phyloP scores from a whole-genome alignment of 2,888 invertebrate genomes.

The Apamea epomidion region DNA sequence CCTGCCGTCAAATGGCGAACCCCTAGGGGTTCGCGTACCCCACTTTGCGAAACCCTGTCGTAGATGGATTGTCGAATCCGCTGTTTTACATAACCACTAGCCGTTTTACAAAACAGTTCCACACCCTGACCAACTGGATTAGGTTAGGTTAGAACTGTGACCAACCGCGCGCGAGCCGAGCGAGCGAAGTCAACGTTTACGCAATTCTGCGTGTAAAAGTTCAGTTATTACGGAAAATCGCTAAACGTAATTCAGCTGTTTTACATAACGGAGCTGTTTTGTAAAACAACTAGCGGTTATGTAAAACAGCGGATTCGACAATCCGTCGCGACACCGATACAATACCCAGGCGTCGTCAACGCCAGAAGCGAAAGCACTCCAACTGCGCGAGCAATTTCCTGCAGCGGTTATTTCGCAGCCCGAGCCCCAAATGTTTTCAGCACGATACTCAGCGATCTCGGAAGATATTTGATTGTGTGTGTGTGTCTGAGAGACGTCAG shows the following conservation, averaged over 20 bases:
- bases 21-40: too few relatives aligned
- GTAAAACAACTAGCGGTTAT: not conserved
- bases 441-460: not conserved
- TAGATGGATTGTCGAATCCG: not conserved
- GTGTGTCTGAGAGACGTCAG: conserved; percentile 34
- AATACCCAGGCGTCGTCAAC: not conserved
- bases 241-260: not conserved
- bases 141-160: too few relatives aligned
- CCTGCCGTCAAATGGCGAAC: too few relatives aligned
- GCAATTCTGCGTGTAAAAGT: not conserved
- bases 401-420: not conserved
- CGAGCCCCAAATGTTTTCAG: not conserved
- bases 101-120: too few relatives aligned
- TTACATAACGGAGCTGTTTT: not conserved
- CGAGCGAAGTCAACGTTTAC: not conserved
- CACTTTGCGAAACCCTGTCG: too few relatives aligned
- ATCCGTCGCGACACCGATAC: not conserved
- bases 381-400: not conserved
- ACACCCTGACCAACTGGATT: too few relatives aligned
- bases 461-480: conserved; percentile 57
- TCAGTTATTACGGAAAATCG: not conserved
- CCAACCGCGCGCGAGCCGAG: too few relatives aligned
- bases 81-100: not conserved
- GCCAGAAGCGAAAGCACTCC: not conserved
- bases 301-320: not conserved